Conservation (phyloP, 2,888 invertebrate genomes). For the Schrankia costaestrigalis region DNA sequence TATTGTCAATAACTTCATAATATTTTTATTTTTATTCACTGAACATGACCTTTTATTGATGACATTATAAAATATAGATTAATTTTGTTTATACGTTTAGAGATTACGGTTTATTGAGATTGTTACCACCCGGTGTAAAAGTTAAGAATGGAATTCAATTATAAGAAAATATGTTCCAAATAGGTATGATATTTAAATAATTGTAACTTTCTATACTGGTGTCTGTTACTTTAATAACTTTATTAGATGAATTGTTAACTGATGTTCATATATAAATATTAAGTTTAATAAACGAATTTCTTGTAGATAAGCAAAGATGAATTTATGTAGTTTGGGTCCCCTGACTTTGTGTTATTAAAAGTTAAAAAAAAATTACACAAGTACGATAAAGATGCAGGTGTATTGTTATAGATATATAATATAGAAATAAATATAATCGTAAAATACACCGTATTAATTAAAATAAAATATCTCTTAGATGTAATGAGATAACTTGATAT, state of each 20-base stretch:
- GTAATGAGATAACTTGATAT: no score
- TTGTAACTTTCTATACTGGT: conserved; percentile 59
- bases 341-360: no score
- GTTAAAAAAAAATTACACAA: no score
- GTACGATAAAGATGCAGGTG: no score
- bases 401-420: no score
- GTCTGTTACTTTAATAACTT: conserved; percentile 64
- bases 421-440: no score
- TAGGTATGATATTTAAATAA: conserved; percentile 45
- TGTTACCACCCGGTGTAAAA: conserved; percentile 75
- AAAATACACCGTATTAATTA: no score
- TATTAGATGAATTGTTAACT: conserved; percentile 65
- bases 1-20: conserved; percentile 48
- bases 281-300: conserved; percentile 62
- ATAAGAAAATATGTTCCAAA: conserved; percentile 52
- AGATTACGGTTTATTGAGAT: conserved; percentile 74
- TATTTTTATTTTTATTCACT: conserved; percentile 59
- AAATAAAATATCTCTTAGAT: no score
- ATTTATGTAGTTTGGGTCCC: conserved; percentile 33
- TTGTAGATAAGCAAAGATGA: conserved; percentile 65
- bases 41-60: conserved; percentile 70
- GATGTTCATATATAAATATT: conserved; percentile 55
- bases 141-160: conserved; percentile 51
- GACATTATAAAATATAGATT: conserved; percentile 70
- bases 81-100: conserved; percentile 73